Evolutionary conservation across 2,113 vertebrate species (phyloP).

Genomic region (Cheilinus undulatus): DNA sequence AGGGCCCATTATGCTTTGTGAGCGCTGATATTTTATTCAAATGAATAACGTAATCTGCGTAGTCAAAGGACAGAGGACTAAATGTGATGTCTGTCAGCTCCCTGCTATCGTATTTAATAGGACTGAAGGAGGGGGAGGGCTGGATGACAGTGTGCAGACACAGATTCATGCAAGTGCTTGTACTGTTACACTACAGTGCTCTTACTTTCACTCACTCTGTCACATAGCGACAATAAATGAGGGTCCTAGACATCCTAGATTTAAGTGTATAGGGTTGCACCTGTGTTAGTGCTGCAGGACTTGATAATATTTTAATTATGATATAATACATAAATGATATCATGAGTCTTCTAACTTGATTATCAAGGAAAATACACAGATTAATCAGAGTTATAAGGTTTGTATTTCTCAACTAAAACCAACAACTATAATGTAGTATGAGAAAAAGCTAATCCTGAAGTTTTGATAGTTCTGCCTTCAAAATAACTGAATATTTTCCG

Average conservation of each 20-base stretch:
- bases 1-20: slow-evolving; percentile 78
- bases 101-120: slow-evolving; percentile 65
- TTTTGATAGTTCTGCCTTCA: too few species aligned
- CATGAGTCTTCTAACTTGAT: too few species aligned
- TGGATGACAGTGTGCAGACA: slow-evolving; percentile 46
- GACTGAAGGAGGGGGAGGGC: slow-evolving; percentile 36
- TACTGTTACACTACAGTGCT: slow-evolving; percentile 20
- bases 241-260: slow-evolving; percentile 51
- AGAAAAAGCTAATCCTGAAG: too few species aligned
- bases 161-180: slow-evolving; percentile 39
- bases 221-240: slow-evolving; percentile 32
- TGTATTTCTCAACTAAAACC: too few species aligned
- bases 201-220: slow-evolving; percentile 18
- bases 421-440: too few species aligned
- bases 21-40: slow-evolving; percentile 80
- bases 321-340: too few species aligned
- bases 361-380: too few species aligned
- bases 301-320: too few species aligned
- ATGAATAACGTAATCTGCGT: slow-evolving; percentile 72
- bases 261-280: not conserved
- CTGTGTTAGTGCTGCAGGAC: too few species aligned
- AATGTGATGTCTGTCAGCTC: slow-evolving; percentile 72
- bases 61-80: slow-evolving; percentile 72
- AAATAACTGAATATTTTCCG: too few species aligned
- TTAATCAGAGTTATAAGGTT: too few species aligned